Evolutionary conservation across 2,797 vertebrate species (phyloP).

Genomic region (Hippopotamyrus pictus): DNA sequence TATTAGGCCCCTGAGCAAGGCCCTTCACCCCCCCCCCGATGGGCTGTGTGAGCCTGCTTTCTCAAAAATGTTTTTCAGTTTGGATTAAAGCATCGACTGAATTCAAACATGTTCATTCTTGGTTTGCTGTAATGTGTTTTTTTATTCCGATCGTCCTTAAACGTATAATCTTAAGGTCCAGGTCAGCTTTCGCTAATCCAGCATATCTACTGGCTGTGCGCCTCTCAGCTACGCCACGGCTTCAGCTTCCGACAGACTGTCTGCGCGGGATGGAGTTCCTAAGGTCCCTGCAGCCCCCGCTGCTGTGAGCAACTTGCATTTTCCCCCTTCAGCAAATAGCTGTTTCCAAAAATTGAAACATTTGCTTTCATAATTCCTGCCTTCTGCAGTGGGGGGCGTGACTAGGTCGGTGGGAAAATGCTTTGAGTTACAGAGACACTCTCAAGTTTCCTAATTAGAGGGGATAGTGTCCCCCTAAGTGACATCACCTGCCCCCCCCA

Average conservation of each 20-base stretch:
- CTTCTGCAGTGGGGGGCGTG: slow-evolving; percentile 26
- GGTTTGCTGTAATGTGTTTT: slow-evolving; percentile 13
- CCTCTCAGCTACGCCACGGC: slow-evolving; percentile 42
- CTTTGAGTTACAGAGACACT: slow-evolving; percentile 42
- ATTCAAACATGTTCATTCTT: neutral
- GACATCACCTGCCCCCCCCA: slow-evolving; percentile 54
- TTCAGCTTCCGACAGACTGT: slow-evolving; percentile 41
- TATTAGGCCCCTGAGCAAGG: neutral
- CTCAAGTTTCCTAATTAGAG: slow-evolving; percentile 64
- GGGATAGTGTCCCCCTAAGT: slow-evolving; percentile 47
- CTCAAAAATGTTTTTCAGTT: neutral
- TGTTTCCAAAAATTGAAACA: slow-evolving; percentile 37
- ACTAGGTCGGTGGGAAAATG: slow-evolving; percentile 33
- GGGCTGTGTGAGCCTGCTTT: neutral
- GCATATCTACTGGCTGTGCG: slow-evolving; percentile 17
- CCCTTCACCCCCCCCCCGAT: neutral
- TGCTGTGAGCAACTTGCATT: slow-evolving; percentile 31
- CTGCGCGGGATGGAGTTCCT: slow-evolving; percentile 44
- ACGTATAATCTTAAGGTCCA: slow-evolving; percentile 35
- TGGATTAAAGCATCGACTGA: neutral
- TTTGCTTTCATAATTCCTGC: slow-evolving; percentile 41
- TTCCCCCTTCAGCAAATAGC: slow-evolving; percentile 32
- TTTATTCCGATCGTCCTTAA: slow-evolving; percentile 14
- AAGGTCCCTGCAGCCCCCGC: slow-evolving; percentile 31
- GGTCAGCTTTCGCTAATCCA: slow-evolving; percentile 36